A percentile compares a stretch with the other conserved stretches of the same genome.
phyloP scores from a whole-genome alignment of 2,113 vertebrate species.

The Rhinichthys klamathensis region DNA sequence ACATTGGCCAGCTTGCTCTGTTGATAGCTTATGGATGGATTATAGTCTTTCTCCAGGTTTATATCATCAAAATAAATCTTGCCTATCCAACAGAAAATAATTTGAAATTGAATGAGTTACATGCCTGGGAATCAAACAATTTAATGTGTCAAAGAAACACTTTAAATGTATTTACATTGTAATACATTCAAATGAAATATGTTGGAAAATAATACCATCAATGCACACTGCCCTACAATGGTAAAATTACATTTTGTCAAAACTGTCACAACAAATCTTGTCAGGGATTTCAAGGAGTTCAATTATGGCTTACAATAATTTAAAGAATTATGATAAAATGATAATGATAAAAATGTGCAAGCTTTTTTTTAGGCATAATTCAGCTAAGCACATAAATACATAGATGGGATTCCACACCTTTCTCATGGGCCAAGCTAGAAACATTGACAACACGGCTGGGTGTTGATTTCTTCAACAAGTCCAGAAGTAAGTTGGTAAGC shows the following conservation, averaged over 20 bases:
- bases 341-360: neutral
- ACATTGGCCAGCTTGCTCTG: constrained; percentile 80
- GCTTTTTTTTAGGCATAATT: neutral
- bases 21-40: constrained; percentile 61
- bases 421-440: constrained; percentile 72
- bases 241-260: neutral
- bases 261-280: neutral
- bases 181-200: neutral
- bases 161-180: neutral
- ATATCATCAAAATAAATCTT: constrained; percentile 76
- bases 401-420: constrained; percentile 55
- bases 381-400: neutral
- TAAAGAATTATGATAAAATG: neutral
- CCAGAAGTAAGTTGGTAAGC: constrained; percentile 74
- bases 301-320: neutral
- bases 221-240: neutral
- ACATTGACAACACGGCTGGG: constrained; percentile 76
- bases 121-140: neutral
- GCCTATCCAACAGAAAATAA: constrained; percentile 59
- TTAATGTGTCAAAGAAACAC: neutral
- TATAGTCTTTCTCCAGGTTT: constrained; percentile 71
- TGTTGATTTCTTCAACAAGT: constrained; percentile 71
- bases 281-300: neutral
- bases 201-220: neutral
- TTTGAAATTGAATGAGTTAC: constrained; percentile 41